Percentiles rank a stretch among this genome's conserved stretches.
Conservation (phyloP, 23 tunicate genomes). For the Trididemnum miniatum region DNA sequence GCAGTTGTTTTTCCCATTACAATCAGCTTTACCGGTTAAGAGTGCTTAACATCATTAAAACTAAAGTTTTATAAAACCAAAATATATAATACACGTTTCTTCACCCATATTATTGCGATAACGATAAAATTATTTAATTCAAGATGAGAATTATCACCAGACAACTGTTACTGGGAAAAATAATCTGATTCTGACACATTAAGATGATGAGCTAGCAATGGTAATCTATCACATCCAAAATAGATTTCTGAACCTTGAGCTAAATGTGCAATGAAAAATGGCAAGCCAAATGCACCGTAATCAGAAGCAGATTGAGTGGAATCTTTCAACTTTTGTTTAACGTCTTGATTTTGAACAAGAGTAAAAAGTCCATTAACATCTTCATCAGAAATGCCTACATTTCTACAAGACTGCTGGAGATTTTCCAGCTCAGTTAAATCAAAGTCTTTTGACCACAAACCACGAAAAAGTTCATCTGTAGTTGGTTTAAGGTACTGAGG, state of each 20-base stretch:
- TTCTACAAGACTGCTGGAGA: conserved; percentile 49
- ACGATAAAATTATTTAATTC: too few relatives aligned
- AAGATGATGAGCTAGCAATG: conserved; percentile 54
- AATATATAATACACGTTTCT: too few relatives aligned
- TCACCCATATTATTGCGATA: too few relatives aligned
- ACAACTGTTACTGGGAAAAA: too few relatives aligned
- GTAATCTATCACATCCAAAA: conserved; percentile 70
- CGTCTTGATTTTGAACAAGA: background rate
- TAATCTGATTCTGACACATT: too few relatives aligned
- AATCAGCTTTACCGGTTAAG: too few relatives aligned
- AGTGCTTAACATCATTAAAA: too few relatives aligned
- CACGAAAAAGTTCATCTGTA: conserved; percentile 30
- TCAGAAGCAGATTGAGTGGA: conserved; percentile 48
- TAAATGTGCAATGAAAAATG: conserved; percentile 63
- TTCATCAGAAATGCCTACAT: conserved; percentile 24
- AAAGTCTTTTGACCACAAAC: conserved; percentile 54
- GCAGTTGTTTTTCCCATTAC: too few relatives aligned
- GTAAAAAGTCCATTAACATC: background rate
- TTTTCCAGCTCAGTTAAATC: conserved; percentile 45
- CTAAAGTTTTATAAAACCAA: too few relatives aligned
- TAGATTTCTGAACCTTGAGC: conserved; percentile 25
- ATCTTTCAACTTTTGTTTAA: conserved; percentile 49
- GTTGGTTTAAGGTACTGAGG: conserved; percentile 47
- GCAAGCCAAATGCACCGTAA: conserved; percentile 77
- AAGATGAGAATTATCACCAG: too few relatives aligned